Base-by-base conservation (phyloP, 2,888 invertebrate species). In the Caenorhabditis sinica region DNA sequence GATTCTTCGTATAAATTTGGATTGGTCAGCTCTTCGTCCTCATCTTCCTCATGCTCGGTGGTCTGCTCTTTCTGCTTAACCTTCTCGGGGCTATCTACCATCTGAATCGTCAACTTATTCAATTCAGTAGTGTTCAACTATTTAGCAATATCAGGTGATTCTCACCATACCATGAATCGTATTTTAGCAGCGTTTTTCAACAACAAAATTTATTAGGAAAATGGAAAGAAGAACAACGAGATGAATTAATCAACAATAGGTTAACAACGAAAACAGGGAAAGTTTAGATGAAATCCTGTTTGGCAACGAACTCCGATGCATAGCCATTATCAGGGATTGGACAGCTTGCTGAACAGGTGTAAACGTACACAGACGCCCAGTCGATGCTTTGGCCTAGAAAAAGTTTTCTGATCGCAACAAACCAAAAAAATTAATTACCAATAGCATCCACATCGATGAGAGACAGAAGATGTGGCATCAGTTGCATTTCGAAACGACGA, bases 401-500 rank as follows among this genome's bases (percentile, higher is more conserved):
- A 25, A 68, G 20, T 30, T 60, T 28, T 74, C 2, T 13, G 1
- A n/a, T 60, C 60, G 25, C 25, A 28, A 53, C 69, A 45, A 15
- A 11, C 20, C n/a, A n/a, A n/a, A n/a, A n/a, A n/a, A 11, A 20
- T 20, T 20, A 20, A n/a, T 63, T 30, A 82, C 89, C 89, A 56
- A 90, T 69, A 13, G 82, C 61, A 68, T 92, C 93, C 4, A 93
- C 91, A 28, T 89, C 92, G 40, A 93, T 89, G 28, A 91, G 83
- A 17, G 91, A 87, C 4, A 93, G 86, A 36, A 93, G 83, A 80
- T 91, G 89, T 1, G 92, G 93, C 81, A 89, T 90, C 94, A 97
- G 94, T 95, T 96, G 96, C 93, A 97, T 97, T 94, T 98, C 98
- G 94, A 96, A 98, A 88, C 95, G 95, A 87, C 97, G 95, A 69